Percentiles rank a stretch among this genome's conserved stretches.
phyloP scores from a whole-genome alignment of 1,140 invertebrate genomes.

The Rhizoglyphus robini region DNA sequence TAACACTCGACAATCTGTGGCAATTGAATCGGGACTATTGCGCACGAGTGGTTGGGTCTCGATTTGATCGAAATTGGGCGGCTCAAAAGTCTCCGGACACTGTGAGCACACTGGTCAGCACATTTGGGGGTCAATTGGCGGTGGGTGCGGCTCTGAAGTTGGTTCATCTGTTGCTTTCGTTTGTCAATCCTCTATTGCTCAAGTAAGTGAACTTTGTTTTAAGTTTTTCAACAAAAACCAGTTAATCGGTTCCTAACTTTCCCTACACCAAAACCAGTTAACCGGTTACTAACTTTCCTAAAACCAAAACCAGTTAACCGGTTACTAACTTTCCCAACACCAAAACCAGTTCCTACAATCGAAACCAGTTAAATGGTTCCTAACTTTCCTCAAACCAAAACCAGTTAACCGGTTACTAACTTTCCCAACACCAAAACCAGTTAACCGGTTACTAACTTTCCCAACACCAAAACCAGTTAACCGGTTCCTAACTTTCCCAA shows the following conservation, averaged over 20 bases:
- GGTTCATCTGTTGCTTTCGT: constrained; percentile 68
- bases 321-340: no score
- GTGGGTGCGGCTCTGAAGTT: constrained; percentile 64
- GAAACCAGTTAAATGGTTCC: no score
- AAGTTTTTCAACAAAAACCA: not conserved
- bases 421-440: no score
- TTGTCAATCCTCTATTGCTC: constrained; percentile 60
- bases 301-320: no score
- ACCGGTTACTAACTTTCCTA: no score
- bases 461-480: no score
- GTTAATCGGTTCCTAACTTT: not conserved
- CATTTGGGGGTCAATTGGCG: constrained; percentile 68
- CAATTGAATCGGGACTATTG: constrained; percentile 69
- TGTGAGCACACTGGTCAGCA: constrained; percentile 34
- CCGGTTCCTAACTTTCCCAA: no score
- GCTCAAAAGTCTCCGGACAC: constrained; percentile 27
- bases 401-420: no score
- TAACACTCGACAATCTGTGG: constrained; percentile 74
- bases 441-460: no score
- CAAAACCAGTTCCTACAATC: no score
- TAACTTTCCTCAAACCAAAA: no score
- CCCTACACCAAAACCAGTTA: no score
- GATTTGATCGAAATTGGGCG: constrained; percentile 74
- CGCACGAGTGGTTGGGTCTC: constrained; percentile 58
- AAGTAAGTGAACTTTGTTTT: constrained; percentile 31